Percentiles rank a stretch among this genome's conserved stretches.
These are phyloP conservation scores for Trididemnum nubilum DNA, from an alignment of 23 tunicate genomes.

Conservation along the genomic window DNA sequence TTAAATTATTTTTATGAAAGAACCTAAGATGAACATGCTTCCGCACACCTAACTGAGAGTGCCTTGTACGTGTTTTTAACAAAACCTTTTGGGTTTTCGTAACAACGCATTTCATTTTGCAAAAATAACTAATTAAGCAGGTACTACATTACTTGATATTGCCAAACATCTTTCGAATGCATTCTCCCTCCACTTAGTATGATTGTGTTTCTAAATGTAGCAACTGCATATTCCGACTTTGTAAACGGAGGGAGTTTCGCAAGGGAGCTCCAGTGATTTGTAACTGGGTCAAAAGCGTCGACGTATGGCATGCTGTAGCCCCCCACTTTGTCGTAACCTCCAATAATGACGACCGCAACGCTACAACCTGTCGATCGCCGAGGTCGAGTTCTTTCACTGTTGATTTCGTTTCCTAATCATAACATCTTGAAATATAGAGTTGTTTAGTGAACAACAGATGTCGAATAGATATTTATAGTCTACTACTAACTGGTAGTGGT, in stretches of 20 bases:
- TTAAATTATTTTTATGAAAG: too few relatives aligned
- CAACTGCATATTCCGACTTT: slow-evolving; percentile 92
- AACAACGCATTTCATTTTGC: too few relatives aligned
- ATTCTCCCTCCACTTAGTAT: slow-evolving; percentile 97
- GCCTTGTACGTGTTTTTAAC: too few relatives aligned
- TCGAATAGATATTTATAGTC: too few relatives aligned
- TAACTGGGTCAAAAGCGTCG: slow-evolving; percentile 95
- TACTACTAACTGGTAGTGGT: too few relatives aligned
- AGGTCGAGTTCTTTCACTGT: slow-evolving; percentile 88
- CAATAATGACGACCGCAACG: slow-evolving; percentile 87
- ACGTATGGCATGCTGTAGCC: slow-evolving; percentile 98
- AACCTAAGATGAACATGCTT: too few relatives aligned
- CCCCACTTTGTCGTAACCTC: slow-evolving; percentile 94
- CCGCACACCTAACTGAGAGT: too few relatives aligned
- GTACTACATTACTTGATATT: slow-evolving; percentile 91
- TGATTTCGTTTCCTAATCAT: slow-evolving; percentile 65
- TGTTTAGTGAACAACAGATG: too few relatives aligned
- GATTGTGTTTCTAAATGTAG: slow-evolving; percentile 85
- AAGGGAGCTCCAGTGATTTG: slow-evolving; percentile 74
- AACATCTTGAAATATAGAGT: not conserved
- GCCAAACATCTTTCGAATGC: slow-evolving; percentile 94
- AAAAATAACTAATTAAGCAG: too few relatives aligned
- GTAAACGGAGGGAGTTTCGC: slow-evolving; percentile 97
- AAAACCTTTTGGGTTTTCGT: too few relatives aligned
- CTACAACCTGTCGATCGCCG: slow-evolving; percentile 90